These are phyloP conservation scores for Colossoma macropomum DNA, from an alignment of 2,113 vertebrate genomes.

Conservation along the genomic window DNA sequence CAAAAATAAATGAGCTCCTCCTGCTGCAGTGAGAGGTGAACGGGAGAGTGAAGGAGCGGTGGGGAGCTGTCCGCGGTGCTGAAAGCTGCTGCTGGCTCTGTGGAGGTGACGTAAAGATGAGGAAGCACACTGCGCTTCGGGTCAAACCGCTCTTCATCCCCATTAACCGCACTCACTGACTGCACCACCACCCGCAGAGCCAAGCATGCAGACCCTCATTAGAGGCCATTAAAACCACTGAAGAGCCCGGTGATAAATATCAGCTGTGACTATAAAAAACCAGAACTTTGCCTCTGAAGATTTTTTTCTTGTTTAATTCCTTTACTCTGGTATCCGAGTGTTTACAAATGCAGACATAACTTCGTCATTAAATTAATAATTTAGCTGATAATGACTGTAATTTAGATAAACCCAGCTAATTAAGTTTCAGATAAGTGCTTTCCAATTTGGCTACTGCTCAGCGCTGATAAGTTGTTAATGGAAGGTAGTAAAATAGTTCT, in stretches of 20 bases:
- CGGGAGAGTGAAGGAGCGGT: not conserved
- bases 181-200: not conserved
- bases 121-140: constrained; percentile 9
- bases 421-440: constrained; percentile 41
- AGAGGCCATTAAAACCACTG: not conserved
- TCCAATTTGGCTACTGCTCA: constrained; percentile 35
- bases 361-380: constrained; percentile 41
- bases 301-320: not conserved
- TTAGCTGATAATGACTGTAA: constrained; percentile 39
- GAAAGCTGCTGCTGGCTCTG: constrained; percentile 22
- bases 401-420: constrained; percentile 49
- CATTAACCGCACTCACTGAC: not conserved
- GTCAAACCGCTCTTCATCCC: not conserved
- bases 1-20: too few relatives aligned
- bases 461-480: constrained; percentile 42
- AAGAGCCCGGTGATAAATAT: not conserved
- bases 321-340: not conserved
- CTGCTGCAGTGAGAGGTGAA: not conserved
- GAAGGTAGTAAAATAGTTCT: constrained; percentile 22
- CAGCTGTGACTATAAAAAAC: not conserved
- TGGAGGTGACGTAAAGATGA: not conserved
- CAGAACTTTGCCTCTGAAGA: not conserved
- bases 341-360: constrained; percentile 10
- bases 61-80: constrained; percentile 48
- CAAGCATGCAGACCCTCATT: not conserved